Base-by-base conservation (phyloP, 2,113 vertebrate genomes). In the Semnopithecus entellus region DNA sequence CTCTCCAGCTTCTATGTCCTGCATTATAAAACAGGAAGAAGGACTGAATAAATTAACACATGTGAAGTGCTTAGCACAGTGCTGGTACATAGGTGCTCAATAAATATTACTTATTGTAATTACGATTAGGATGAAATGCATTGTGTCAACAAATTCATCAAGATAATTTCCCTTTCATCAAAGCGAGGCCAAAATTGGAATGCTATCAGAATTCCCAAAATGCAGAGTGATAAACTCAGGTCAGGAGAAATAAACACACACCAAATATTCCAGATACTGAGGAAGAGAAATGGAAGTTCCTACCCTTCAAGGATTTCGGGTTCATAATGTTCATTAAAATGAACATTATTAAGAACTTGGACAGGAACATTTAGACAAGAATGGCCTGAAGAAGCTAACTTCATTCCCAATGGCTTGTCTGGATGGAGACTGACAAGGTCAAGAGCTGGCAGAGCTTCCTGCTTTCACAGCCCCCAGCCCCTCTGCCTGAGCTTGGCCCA, bases 371-470 rank as follows among this genome's bases (percentile, higher is more conserved):
- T 57, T 30, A 59, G 61, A 84, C 8, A 30, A 23, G 38, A 64
- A 17, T 3, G 40, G 5, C 48, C 72, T 68, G 48, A 32, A 55
- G 43, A 73, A 2, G 8, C 30, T 79, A 6, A 79, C 16, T 35
- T 20, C 45, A 38, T 8, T 48, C 32, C 38, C 25, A 52, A 7
- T 43, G 43, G 13, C n/a, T 57, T n/a, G 38, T 32, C 61, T 88
- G 16, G 32, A 4, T 10, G 7, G 57, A 87, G 8, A 57, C 48
- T 38, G 48, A 50, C 25, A 2, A 27, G 45, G 22, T 38, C 27
- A 30, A 9, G 1, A 61, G 10, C 55, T 30, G 23, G 3, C 14
- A 12, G 35, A 25, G 25, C 0, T 0, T 20, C 6, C 30, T 17
- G 2, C 72, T 55, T 45, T 30, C 32, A 45, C 2, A 45, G 76